phyloP scores from a whole-genome alignment of 2,113 vertebrate genomes.

The Hyaena hyaena region DNA sequence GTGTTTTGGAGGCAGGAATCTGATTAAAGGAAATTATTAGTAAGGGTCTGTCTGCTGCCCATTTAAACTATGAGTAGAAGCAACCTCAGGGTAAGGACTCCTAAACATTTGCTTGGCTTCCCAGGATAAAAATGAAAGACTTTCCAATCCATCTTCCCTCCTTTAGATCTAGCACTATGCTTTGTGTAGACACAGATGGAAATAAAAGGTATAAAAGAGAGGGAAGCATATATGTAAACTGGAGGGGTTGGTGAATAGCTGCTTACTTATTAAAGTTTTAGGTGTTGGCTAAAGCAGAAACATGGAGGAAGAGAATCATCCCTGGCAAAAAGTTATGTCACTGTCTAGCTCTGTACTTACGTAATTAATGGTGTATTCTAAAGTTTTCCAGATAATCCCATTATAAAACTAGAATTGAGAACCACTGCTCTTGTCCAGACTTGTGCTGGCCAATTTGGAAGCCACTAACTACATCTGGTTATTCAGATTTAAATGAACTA shows the following conservation, averaged over 20 bases:
- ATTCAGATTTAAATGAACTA: neutral
- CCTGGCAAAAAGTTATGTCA: neutral
- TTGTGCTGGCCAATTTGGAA: neutral
- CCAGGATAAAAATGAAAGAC: neutral
- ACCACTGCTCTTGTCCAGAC: neutral
- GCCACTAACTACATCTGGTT: neutral
- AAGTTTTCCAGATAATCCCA: neutral
- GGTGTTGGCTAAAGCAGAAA: constrained; percentile 42
- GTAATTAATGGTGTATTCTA: neutral
- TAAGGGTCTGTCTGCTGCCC: neutral
- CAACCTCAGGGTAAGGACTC: neutral
- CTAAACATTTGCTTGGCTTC: neutral
- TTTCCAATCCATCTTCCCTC: neutral
- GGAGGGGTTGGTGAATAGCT: neutral
- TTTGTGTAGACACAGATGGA: neutral
- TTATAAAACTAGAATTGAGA: neutral
- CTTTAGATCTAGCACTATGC: neutral
- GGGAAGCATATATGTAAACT: neutral
- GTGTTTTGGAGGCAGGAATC: neutral
- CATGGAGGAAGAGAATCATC: neutral
- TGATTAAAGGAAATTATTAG: constrained; percentile 5
- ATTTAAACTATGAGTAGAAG: neutral
- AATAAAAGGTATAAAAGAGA: neutral
- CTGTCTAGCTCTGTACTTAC: neutral
- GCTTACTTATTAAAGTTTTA: constrained; percentile 51